Evolutionary conservation across 2,113 vertebrate genomes (phyloP).

Genomic region (Arenaria interpres): DNA sequence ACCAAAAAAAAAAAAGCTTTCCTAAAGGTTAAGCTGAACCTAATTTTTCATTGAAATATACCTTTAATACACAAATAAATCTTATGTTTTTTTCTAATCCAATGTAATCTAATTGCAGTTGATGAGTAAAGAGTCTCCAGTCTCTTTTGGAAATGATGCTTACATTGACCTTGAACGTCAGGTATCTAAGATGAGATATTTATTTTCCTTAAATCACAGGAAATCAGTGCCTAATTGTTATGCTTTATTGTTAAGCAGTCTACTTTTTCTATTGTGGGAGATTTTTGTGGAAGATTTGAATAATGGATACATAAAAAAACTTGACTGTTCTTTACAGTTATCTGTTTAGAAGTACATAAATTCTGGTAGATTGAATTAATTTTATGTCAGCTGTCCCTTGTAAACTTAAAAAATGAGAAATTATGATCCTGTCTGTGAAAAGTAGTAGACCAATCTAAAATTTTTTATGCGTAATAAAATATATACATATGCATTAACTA

Average conservation of each 20-base stretch:
- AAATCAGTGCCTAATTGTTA: not conserved
- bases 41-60: not conserved
- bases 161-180: slow-evolving; percentile 90
- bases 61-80: not conserved
- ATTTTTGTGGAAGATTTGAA: not conserved
- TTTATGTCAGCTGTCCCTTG: not conserved
- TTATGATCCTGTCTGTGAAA: not conserved
- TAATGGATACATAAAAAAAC: not conserved
- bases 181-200: slow-evolving; percentile 71
- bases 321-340: not conserved
- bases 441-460: not conserved
- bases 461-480: not conserved
- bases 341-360: not conserved
- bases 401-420: not conserved
- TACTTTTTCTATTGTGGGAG: not conserved
- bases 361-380: not conserved
- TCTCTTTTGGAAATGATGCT: slow-evolving; percentile 84
- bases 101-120: slow-evolving; percentile 78
- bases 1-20: not conserved
- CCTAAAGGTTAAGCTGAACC: not conserved
- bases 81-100: slow-evolving; percentile 32
- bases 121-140: slow-evolving; percentile 93
- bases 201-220: not conserved
- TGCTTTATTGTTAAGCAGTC: not conserved
- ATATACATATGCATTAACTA: not conserved